Base-by-base conservation (phyloP, 2,113 vertebrate species). In the Centropus unirufus region DNA sequence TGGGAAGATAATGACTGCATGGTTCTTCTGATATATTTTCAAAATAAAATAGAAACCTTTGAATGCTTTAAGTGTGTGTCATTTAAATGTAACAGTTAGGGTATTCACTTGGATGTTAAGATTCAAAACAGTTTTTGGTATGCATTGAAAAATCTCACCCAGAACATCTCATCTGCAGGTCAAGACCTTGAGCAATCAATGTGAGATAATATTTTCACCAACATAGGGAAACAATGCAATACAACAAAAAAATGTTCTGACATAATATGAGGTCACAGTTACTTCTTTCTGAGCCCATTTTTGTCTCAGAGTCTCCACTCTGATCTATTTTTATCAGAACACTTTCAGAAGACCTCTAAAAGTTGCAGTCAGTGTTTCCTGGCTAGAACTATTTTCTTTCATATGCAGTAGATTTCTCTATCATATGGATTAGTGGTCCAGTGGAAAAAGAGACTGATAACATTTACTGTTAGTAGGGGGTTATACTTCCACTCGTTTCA, bases 241-340 rank as follows among this genome's bases (percentile, higher is more conserved):
- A 72, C 26, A 82, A 78, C 23, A 90, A 30, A 90, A 70, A 94
- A 90, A 61, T 57, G 54, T 89, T 82, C 87, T 96, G 78, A 68
- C 39, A 63, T 44, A 63, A 51, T 42, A 72, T 89, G 83, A 93
- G 78, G 66, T 92, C 92, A 95, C 49, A 54, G 23, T 61, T 92
- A 72, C 34, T 74, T 82, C 52, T 91, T 87, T 84, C 40, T 69
- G 83, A 92, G 66, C n/a, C 73, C 74, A 69, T 72, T 84, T 94
- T 69, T 84, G 34, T 80, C 87, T 89, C 67, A 79, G 61, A 68
- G n/a, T 54, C 27, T 91, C n/a, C 23, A 36, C 44, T 91, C 30
- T 85, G 32, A 91, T 73, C 62, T 92, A 79, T 82, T 95, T 95
- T 89, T 89, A 72, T 54, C 69, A 75, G 74, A 94, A 84, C 36